phyloP scores from a whole-genome alignment of 2,888 invertebrate genomes.

The Drosophila peninsularis region DNA sequence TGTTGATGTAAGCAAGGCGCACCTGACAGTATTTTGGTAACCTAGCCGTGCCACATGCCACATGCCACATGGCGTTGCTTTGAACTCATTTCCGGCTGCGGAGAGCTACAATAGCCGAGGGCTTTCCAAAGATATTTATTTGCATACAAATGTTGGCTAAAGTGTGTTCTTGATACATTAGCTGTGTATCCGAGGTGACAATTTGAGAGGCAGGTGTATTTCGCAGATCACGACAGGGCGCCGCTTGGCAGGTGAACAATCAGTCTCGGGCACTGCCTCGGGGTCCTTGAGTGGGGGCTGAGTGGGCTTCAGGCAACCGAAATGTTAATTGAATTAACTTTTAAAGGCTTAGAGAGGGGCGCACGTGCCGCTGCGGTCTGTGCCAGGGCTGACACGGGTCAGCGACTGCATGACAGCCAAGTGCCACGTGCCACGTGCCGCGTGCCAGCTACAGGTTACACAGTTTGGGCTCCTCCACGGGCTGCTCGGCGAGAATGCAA shows the following conservation, averaged over 20 bases:
- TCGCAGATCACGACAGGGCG: constrained; percentile 1
- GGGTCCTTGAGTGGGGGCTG: constrained; percentile 2
- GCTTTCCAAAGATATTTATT: constrained; percentile 68
- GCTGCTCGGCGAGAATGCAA: constrained; percentile 27
- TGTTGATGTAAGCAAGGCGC: constrained; percentile 1
- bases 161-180: constrained; percentile 20
- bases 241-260: constrained; percentile 14
- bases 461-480: constrained; percentile 20
- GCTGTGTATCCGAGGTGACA: constrained; percentile 2
- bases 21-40: constrained; percentile 47
- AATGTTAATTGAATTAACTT: constrained; percentile 69
- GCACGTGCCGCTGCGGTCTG: constrained; percentile 54
- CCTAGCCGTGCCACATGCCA: constrained; percentile 11
- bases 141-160: constrained; percentile 37
- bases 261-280: constrained; percentile 7
- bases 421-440: constrained; percentile 2
- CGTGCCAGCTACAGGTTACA: constrained; percentile 18
- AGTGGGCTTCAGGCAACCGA: constrained; percentile 22
- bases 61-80: constrained; percentile 44
- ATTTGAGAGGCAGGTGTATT: constrained; percentile 24
- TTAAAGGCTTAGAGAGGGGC: constrained; percentile 47
- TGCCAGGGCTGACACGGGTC: constrained; percentile 55
- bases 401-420: constrained; percentile 16
- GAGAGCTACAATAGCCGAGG: constrained; percentile 28
- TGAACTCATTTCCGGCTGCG: constrained; percentile 46